Conservation (phyloP, 2,797 vertebrate species). For the Sardinella longiceps region DNA sequence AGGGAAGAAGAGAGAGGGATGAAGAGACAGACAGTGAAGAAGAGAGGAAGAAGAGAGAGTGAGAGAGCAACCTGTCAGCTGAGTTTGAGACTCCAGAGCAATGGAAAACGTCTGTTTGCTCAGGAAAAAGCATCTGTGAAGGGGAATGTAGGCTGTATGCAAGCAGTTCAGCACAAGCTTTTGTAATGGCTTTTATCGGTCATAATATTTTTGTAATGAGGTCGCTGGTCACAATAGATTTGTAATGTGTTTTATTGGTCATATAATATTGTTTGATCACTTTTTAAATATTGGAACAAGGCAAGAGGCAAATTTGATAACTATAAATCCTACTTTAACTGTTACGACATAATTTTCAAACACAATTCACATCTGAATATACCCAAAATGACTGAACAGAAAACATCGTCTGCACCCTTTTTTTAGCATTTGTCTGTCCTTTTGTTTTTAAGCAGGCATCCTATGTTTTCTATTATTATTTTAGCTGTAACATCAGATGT, state of each 20-base stretch:
- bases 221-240: too few relatives aligned
- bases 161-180: slow-evolving; percentile 1
- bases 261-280: too few relatives aligned
- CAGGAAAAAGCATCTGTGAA: not conserved
- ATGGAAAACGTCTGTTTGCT: slow-evolving; percentile 73
- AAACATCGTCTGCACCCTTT: not conserved
- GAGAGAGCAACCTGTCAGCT: slow-evolving; percentile 28
- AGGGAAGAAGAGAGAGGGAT: not conserved
- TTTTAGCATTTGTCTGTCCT: not conserved
- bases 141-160: not conserved
- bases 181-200: not conserved
- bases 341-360: too few relatives aligned
- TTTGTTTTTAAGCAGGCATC: not conserved
- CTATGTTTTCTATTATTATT: not conserved
- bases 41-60: not conserved
- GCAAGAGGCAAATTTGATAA: not conserved
- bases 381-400: not conserved
- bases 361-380: too few relatives aligned
- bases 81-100: slow-evolving; percentile 58
- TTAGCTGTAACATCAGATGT: not conserved
- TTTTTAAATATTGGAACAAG: not conserved
- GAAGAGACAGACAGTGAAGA: not conserved
- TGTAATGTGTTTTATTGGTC: too few relatives aligned
- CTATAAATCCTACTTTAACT: too few relatives aligned
- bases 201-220: too few relatives aligned